A percentile compares a stretch with the other conserved stretches of the same genome.
Conservation (phyloP, 2,797 vertebrate species). For the Gobio occitaniae region DNA sequence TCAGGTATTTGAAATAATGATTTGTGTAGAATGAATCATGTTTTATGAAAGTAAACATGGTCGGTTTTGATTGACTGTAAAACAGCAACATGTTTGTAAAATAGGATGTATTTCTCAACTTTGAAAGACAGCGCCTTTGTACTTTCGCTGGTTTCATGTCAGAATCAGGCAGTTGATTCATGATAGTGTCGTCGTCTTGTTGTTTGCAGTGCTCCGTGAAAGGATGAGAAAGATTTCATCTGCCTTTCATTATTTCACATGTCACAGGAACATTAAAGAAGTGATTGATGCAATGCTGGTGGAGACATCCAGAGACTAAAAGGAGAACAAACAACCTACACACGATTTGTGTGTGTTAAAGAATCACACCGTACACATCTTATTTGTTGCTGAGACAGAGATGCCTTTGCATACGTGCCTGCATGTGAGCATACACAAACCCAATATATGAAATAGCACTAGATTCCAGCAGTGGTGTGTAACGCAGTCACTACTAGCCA, state of each 20-base stretch:
- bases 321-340: too few relatives aligned
- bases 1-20: not conserved
- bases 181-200: not conserved
- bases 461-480: not conserved
- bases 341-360: not conserved
- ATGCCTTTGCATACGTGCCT: not conserved
- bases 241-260: conserved; percentile 15
- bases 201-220: conserved; percentile 12
- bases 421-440: not conserved
- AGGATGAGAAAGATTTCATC: not conserved
- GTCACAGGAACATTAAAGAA: not conserved
- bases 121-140: not conserved
- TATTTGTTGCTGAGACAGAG: not conserved
- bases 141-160: not conserved
- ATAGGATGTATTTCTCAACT: conserved; percentile 3
- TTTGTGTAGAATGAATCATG: not conserved
- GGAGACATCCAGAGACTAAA: not conserved
- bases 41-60: not conserved
- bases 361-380: not conserved
- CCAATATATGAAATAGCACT: conserved; percentile 20
- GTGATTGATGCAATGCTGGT: not conserved
- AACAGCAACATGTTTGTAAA: conserved; percentile 23
- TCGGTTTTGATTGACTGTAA: not conserved
- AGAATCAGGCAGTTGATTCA: conserved; percentile 1
- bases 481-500: too few relatives aligned